Base-by-base conservation (phyloP, 2,113 vertebrate genomes). In the Thryonomys swinderianus region DNA sequence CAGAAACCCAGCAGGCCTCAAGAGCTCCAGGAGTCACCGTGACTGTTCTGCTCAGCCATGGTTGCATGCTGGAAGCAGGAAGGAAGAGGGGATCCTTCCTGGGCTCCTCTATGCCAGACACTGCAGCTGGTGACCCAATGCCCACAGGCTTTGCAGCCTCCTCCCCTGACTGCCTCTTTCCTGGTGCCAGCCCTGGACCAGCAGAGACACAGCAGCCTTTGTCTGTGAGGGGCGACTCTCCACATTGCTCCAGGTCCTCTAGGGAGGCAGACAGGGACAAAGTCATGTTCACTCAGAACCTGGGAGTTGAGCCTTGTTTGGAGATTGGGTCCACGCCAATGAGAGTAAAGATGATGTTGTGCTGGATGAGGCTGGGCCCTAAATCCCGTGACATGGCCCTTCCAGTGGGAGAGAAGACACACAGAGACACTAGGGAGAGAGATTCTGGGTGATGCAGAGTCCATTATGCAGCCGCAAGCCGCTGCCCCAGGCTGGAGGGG, bases 241-340 rank as follows among this genome's bases (percentile, higher is more conserved):
- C 0, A 3, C 11, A 0, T 14, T 1, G 37, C 9, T 48, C 12
- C 5, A 48, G 67, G n/a, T 66, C 27, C 17, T 40, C 34, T 9
- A 1, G 3, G 2, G 53, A 10, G 20, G 13, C 3, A 27, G 69
- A 25, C 5, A 3, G 48, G 2, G 2, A 14, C n/a, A n/a, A 16
- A 14, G 69, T 21, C 32, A 37, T 0, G 3, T 51, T n/a, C 48
- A 51, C 88, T 18, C 30, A 3, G 79, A 59, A n/a, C 3, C 27
- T 73, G 53, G 69, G 59, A 27, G 7, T 0, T 7, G 14, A 61
- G 2, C 30, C 67, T 73, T 10, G 11, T 21, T 13, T 73, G 86
- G 89, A 73, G 45, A 8, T 0, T 3, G 10, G 8, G 57, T n/a
- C 37, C 37, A 42, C 37, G 45, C 32, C 32, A 25, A 3, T 3